Base-by-base conservation (phyloP, 1,140 invertebrate species). In the Eumeta japonica region DNA sequence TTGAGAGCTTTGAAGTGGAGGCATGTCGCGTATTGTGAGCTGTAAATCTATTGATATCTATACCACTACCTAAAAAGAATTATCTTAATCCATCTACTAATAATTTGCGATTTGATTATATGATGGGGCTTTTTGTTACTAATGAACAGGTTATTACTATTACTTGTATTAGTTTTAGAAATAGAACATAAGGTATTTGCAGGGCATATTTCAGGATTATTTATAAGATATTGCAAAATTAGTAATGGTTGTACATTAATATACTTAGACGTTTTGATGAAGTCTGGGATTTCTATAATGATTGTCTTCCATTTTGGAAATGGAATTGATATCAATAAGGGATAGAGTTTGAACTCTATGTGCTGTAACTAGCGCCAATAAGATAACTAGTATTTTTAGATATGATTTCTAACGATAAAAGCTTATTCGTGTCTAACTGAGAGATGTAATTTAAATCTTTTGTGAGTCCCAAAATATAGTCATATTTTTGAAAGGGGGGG, bases 321-420 rank as follows among this genome's bases (percentile, higher is more conserved):
- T 37, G 11, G 28, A 28, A 12, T 18, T 17, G 7, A 37, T 14
- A 15, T 28, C 18, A 7, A 37, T 37, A 14, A 14, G 11, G 3
- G 35, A 37, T 2, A 37, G n/a, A n/a, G 35, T 37, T 28, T 37
- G 35, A 27, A n/a, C n/a, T n/a, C n/a, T n/a, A n/a, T n/a, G n/a
- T n/a, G n/a, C n/a, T n/a, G n/a, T n/a, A n/a, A n/a, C 24, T 14
- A 37, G 24, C 1, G 35, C 35, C n/a, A n/a, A n/a, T n/a, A n/a
- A n/a, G n/a, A n/a, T n/a, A n/a, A n/a, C 4, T 1, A 37, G 13
- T 2, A 3, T 9, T 28, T 37, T 18, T 3, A 37, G 10, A 10
- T n/a, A 10, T 16, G 29, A 18, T 3, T 14, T 16, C 11, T 37
- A 12, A 12, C 29, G 28, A n/a, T 24, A 28, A 29, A 7, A 16